Conservation (phyloP, 1,140 invertebrate genomes). For the Chionoecetes opilio region DNA sequence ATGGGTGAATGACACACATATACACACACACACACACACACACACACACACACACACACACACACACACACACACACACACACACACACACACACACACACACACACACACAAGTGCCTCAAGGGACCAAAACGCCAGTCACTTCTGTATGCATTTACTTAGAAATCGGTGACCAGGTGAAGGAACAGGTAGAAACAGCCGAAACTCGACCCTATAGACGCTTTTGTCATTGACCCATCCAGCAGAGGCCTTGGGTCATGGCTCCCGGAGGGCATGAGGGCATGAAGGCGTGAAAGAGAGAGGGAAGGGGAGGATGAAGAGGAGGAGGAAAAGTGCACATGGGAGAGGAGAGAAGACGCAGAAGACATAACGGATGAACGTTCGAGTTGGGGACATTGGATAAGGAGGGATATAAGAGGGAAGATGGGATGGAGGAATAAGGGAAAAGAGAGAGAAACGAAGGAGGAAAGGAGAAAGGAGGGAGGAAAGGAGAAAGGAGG, state of each 20-base stretch:
- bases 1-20: not conserved
- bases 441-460: too few relatives aligned
- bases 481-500: not conserved
- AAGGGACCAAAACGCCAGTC: too few relatives aligned
- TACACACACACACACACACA: constrained; percentile 9
- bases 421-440: too few relatives aligned
- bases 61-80: constrained; percentile 21
- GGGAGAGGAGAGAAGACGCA: too few relatives aligned
- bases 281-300: too few relatives aligned
- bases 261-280: not conserved
- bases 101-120: not conserved
- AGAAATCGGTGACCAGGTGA: not conserved
- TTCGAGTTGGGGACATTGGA: too few relatives aligned
- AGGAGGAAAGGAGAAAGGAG: not conserved
- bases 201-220: not conserved
- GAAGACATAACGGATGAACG: too few relatives aligned
- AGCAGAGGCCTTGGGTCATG: not conserved
- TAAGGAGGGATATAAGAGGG: too few relatives aligned
- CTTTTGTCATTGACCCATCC: not conserved
- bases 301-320: too few relatives aligned
- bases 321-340: too few relatives aligned
- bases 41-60: constrained; percentile 27
- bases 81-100: too few relatives aligned
- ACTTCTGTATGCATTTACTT: too few relatives aligned
- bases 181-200: not conserved